phyloP scores from a whole-genome alignment of 2,113 vertebrate species.

The Oostethus manadensis region DNA sequence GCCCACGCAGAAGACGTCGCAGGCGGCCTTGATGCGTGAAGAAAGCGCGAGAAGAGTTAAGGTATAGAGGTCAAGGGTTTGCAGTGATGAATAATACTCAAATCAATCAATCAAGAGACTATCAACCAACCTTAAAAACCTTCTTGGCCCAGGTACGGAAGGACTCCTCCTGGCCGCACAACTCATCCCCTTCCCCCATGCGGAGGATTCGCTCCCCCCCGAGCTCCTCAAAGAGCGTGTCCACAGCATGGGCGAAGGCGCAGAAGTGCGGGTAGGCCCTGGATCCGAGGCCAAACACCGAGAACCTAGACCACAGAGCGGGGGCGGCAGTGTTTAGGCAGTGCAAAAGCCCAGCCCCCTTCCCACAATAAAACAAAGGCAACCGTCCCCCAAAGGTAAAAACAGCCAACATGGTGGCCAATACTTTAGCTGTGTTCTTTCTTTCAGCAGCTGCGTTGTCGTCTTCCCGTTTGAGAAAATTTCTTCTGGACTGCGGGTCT shows the following conservation, averaged over 20 bases:
- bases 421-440: too few relatives aligned
- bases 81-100: too few relatives aligned
- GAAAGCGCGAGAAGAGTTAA: neutral
- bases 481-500: too few relatives aligned
- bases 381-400: too few relatives aligned
- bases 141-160: conserved; percentile 99
- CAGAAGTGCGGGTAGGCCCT: conserved; percentile 97
- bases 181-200: conserved; percentile 97
- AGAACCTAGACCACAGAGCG: conserved; percentile 76
- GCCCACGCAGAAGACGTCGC: conserved; percentile 96
- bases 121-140: conserved; percentile 88
- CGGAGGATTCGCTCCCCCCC: conserved; percentile 95
- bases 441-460: too few relatives aligned
- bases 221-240: conserved; percentile 94
- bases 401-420: too few relatives aligned
- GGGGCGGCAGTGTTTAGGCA: too few relatives aligned
- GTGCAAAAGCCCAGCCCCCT: too few relatives aligned
- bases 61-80: too few relatives aligned
- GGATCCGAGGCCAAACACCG: conserved; percentile 93
- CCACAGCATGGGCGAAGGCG: conserved; percentile 93
- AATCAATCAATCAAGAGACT: neutral
- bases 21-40: conserved; percentile 79
- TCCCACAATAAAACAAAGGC: too few relatives aligned
- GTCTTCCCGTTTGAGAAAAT: too few relatives aligned
- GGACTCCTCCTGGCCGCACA: conserved; percentile 95